A percentile compares a stretch with the other conserved stretches of the same genome.
phyloP scores from a whole-genome alignment of 2,113 vertebrate genomes.

The Prinia subflava region DNA sequence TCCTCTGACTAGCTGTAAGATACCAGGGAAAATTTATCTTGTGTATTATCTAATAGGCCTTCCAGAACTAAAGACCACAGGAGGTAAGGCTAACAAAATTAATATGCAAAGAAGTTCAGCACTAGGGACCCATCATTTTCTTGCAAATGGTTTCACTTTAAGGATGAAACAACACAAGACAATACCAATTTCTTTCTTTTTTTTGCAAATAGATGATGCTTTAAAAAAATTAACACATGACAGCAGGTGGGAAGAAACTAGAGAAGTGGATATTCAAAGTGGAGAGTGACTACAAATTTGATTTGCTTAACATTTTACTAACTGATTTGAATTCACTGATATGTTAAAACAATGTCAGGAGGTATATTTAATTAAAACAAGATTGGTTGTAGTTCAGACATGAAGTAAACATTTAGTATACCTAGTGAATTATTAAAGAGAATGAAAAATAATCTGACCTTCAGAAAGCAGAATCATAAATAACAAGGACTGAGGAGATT shows the following conservation, averaged over 20 bases:
- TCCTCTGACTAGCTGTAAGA: constrained; percentile 62
- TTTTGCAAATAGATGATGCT: constrained; percentile 82
- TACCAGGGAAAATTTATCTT: constrained; percentile 79
- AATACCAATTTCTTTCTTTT: constrained; percentile 82
- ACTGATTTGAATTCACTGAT: constrained; percentile 80
- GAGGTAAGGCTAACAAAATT: constrained; percentile 99
- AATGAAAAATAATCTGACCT: constrained; percentile 51
- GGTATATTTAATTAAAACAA: constrained; percentile 74
- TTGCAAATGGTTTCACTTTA: constrained; percentile 92
- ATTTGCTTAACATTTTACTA: constrained; percentile 86
- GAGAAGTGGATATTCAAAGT: constrained; percentile 86
- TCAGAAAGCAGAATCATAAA: constrained; percentile 23
- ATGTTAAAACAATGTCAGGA: constrained; percentile 69
- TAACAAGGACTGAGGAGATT: not conserved
- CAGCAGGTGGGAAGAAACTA: constrained; percentile 89
- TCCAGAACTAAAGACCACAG: constrained; percentile 87
- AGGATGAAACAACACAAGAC: constrained; percentile 90
- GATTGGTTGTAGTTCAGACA: constrained; percentile 51
- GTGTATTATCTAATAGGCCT: constrained; percentile 87
- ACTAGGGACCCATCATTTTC: constrained; percentile 96
- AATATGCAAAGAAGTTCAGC: constrained; percentile 97
- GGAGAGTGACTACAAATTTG: constrained; percentile 75
- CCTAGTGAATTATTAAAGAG: constrained; percentile 46
- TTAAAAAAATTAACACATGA: constrained; percentile 90
- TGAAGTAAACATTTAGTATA: constrained; percentile 63